Evolutionary conservation across 1,140 invertebrate genomes (phyloP).

Genomic region (Cherax destructor): DNA sequence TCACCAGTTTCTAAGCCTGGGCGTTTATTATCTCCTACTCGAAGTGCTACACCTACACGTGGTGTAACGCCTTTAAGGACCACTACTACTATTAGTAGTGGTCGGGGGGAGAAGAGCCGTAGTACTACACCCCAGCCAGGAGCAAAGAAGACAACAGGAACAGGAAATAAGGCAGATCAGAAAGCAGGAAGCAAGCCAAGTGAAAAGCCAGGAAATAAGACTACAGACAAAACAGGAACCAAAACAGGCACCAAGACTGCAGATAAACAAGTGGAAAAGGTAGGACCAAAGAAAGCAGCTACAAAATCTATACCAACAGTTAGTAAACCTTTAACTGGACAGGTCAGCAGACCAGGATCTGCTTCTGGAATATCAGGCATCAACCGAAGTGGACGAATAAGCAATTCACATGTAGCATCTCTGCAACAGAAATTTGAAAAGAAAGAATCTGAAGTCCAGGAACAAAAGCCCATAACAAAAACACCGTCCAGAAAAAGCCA

Average conservation of each 20-base stretch:
- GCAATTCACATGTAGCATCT: slow-evolving; percentile 68
- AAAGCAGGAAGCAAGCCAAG: slow-evolving; percentile 17
- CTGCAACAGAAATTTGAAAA: slow-evolving; percentile 72
- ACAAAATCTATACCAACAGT: slow-evolving; percentile 26
- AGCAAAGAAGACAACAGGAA: slow-evolving; percentile 1
- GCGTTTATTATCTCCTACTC: slow-evolving; percentile 14
- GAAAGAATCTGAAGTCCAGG: slow-evolving; percentile 52
- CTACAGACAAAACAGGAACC: neutral
- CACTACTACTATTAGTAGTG: neutral
- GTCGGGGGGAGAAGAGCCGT: slow-evolving; percentile 38
- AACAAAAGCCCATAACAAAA: slow-evolving; percentile 23
- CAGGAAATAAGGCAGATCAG: slow-evolving; percentile 21
- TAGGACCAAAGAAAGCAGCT: slow-evolving; percentile 23
- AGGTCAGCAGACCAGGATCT: slow-evolving; percentile 4
- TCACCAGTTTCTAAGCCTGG: slow-evolving; percentile 53
- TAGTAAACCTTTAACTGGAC: slow-evolving; percentile 11
- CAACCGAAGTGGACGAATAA: slow-evolving; percentile 19
- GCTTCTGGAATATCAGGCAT: slow-evolving; percentile 12
- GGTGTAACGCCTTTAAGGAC: slow-evolving; percentile 34
- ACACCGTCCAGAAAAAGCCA: slow-evolving; percentile 46
- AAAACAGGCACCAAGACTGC: slow-evolving; percentile 23
- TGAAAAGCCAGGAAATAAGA: slow-evolving; percentile 38
- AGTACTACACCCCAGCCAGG: slow-evolving; percentile 42
- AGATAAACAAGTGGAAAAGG: slow-evolving; percentile 34
- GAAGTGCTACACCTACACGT: slow-evolving; percentile 15